phyloP scores from a whole-genome alignment of 2,113 vertebrate species.

The Poeciliopsis prolifica region DNA sequence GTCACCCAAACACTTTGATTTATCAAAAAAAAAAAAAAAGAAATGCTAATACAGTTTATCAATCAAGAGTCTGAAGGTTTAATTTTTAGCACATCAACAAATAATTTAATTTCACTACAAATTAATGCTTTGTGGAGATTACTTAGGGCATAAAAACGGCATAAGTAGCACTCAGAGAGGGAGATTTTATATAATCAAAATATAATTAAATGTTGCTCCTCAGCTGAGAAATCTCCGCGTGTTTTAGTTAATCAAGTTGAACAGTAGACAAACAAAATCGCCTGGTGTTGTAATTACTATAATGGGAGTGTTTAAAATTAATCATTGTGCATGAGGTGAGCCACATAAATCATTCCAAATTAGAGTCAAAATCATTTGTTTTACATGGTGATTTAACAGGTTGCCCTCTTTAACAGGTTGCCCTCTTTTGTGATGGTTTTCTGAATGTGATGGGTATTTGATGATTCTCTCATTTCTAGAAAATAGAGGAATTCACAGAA shows the following conservation, averaged over 20 bases:
- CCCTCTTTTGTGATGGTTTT: slow-evolving; percentile 7
- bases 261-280: slow-evolving; percentile 44
- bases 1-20: not conserved
- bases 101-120: not conserved
- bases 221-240: slow-evolving; percentile 32
- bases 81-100: not conserved
- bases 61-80: not conserved
- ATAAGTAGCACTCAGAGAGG: not conserved
- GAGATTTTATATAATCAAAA: slow-evolving; percentile 28
- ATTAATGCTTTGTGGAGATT: not conserved
- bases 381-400: slow-evolving; percentile 11
- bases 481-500: not conserved
- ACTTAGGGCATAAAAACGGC: not conserved
- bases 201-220: slow-evolving; percentile 52
- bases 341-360: slow-evolving; percentile 30
- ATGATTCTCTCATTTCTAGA: slow-evolving; percentile 9
- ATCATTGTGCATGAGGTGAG: slow-evolving; percentile 19
- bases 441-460: slow-evolving; percentile 15
- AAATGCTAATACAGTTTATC: too few species aligned
- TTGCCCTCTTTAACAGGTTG: not conserved
- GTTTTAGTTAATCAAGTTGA: slow-evolving; percentile 52
- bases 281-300: slow-evolving; percentile 56
- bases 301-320: slow-evolving; percentile 40
- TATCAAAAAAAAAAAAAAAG: too few species aligned
- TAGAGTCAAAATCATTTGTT: slow-evolving; percentile 33